phyloP scores from a whole-genome alignment of 2,113 vertebrate species.

The Actinemys pallida region DNA sequence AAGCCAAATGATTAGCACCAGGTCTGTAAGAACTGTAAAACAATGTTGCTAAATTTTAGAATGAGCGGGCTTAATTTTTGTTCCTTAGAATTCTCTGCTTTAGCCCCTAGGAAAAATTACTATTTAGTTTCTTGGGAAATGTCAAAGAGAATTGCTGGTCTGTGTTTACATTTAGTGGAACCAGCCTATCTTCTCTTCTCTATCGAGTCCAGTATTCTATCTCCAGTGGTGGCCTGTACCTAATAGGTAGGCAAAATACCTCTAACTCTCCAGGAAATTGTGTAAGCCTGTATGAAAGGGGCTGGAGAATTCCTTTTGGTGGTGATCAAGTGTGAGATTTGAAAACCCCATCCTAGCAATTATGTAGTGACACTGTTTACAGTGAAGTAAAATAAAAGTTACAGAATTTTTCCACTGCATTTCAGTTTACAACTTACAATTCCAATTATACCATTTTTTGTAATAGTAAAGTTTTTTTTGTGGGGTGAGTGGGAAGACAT shows the following conservation, averaged over 20 bases:
- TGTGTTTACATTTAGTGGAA: neutral
- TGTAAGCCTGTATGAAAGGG: neutral
- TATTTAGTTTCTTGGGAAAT: neutral
- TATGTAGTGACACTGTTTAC: neutral
- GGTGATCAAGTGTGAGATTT: neutral
- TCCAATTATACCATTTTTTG: neutral
- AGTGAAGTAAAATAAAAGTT: neutral
- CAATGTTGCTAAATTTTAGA: neutral
- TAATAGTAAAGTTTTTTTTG: neutral
- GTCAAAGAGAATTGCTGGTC: neutral
- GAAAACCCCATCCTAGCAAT: neutral
- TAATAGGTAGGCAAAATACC: neutral
- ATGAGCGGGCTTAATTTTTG: neutral
- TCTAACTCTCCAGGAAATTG: neutral
- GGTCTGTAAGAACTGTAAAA: neutral
- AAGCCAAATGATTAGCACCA: conserved; percentile 20
- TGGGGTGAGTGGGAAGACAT: neutral
- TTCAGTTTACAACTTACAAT: neutral
- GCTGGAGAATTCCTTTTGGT: neutral
- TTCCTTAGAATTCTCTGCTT: neutral
- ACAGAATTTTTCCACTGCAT: neutral
- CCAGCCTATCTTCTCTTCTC: neutral
- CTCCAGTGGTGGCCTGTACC: neutral
- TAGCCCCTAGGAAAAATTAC: neutral
- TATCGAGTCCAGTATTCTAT: neutral